Evolutionary conservation across 2,113 vertebrate genomes (phyloP), one percentile per base, ranked within the genome.

Genomic region (Sakesphorus luctuosus): DNA sequence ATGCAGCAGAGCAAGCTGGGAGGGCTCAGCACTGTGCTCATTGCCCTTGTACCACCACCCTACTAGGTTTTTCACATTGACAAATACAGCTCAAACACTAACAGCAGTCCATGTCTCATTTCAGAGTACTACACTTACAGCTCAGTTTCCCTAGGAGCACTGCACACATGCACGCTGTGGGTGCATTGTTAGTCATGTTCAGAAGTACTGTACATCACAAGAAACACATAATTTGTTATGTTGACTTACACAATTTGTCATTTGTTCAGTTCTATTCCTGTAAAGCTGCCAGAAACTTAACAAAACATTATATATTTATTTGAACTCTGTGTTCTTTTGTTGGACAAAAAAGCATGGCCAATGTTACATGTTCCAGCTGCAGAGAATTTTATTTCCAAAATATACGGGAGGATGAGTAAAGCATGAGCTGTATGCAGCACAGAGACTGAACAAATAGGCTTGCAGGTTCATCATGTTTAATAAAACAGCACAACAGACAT

Each of bases 291-390:
- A 96, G 77, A 96, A 89, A 29, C 92, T 89, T 91, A 97, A 85
- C 89, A 96, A 96, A 94, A 96, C 55, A 7, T 96, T 94, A 94
- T 85, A 92, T 84, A 97, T 97, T 94, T 56, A 75, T 95, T 96
- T 97, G 97, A 98, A 98, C 97, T 97, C 73, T 89, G 46, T 89
- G 46, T 97, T 98, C 97, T 94, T 50, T 61, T 96, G 93, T 59
- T 96, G 96, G 94, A 96, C 86, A 82, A 87, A 87, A 94, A 89
- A 66, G 46, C 84, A 59, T 56, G 69, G 67, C 74, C 90, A 82
- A 71, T 53, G 20, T 20, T 73, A 35, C 7, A 1, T 75, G 67
- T 68, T 94, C 79, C 91, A 93, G 81, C 96, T 96, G 92, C 72
- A 91, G 74, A 43, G 77, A 65, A 43, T 93, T 96, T 87, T 86